A percentile compares a stretch with the other conserved stretches of the same genome.
phyloP scores from a whole-genome alignment of 2,888 invertebrate genomes.

The Platynereis dumerilii region DNA sequence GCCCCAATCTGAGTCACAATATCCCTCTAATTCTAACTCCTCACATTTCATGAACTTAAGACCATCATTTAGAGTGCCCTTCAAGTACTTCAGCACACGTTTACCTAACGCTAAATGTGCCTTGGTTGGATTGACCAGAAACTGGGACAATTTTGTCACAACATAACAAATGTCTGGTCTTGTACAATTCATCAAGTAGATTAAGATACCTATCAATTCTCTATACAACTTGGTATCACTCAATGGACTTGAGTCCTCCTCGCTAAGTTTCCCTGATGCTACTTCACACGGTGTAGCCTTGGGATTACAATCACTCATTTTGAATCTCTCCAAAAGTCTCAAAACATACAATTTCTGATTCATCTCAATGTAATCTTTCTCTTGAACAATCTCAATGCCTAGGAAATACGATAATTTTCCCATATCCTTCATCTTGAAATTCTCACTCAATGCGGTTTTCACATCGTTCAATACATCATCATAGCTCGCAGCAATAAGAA shows the following conservation, averaged over 20 bases:
- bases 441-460: neutral
- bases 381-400: neutral
- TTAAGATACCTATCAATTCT: neutral
- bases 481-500: conserved; percentile 8
- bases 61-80: neutral
- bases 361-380: neutral
- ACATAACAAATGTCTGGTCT: neutral
- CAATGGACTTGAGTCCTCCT: too few species aligned
- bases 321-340: conserved; percentile 6
- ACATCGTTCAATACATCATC: neutral
- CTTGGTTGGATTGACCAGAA: conserved; percentile 17
- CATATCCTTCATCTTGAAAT: conserved; percentile 12
- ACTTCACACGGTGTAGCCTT: too few species aligned
- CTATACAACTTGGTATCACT: neutral
- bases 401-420: conserved; percentile 6
- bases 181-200: neutral
- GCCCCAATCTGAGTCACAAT: conserved; percentile 7
- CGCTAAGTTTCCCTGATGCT: too few species aligned
- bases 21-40: neutral
- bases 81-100: neutral
- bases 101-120: too few species aligned
- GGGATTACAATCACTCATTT: neutral
- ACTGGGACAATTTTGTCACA: too few species aligned
- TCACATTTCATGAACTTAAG: too few species aligned
- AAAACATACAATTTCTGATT: neutral